These are phyloP conservation scores for Alexandromys fortis DNA, from an alignment of 2,113 vertebrate species.

Conservation along the genomic window DNA sequence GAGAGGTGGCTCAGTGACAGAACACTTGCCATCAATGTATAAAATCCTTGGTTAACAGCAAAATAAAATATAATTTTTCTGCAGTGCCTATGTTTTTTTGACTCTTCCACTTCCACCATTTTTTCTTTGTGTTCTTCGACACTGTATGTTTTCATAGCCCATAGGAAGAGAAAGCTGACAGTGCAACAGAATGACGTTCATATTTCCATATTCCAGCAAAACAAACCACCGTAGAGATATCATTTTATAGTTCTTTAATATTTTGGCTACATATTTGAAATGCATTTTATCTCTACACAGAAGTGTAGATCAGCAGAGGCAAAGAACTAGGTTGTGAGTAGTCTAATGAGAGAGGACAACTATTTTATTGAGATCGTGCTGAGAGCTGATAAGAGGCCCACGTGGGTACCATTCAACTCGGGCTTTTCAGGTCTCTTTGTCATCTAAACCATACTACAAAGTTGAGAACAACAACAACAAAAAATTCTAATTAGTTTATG, in stretches of 20 bases:
- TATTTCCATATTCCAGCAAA: neutral
- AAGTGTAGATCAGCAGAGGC: neutral
- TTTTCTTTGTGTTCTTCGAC: neutral
- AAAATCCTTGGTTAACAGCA: neutral
- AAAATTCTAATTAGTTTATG: neutral
- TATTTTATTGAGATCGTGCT: neutral
- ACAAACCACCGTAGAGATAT: neutral
- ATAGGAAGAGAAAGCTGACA: neutral
- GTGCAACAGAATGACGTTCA: neutral
- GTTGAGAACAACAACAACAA: neutral
- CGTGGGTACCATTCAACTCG: neutral
- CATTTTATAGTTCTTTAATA: neutral
- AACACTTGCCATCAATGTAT: neutral
- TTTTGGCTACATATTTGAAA: neutral
- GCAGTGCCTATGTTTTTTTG: neutral
- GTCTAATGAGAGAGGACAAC: neutral
- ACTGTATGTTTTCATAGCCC: neutral
- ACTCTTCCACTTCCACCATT: neutral
- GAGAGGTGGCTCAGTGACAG: neutral
- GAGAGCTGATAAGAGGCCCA: neutral
- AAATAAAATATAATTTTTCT: neutral
- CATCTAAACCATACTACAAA: neutral
- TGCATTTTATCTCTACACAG: slow-evolving; percentile 24
- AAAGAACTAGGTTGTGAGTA: slow-evolving; percentile 8
- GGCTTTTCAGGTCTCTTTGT: neutral